Conservation (phyloP, 2,113 vertebrate genomes). For the Excalfactoria chinensis region DNA sequence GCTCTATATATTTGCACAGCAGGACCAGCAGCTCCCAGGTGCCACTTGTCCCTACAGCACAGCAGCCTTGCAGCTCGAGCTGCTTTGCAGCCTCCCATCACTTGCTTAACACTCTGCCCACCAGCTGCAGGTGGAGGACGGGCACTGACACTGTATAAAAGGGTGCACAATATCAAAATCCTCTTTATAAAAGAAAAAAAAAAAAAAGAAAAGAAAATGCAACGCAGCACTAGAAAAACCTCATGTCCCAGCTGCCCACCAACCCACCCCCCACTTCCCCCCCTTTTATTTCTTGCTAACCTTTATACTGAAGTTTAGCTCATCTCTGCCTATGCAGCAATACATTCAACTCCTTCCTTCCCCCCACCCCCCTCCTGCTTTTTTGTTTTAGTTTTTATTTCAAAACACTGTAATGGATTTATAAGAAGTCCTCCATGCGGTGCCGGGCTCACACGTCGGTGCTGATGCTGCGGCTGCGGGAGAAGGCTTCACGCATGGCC, state of each 20-base stretch:
- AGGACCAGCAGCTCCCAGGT: background rate
- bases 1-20: accelerated
- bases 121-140: accelerated
- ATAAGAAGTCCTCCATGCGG: background rate
- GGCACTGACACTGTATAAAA: background rate
- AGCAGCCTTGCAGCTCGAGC: background rate
- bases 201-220: background rate
- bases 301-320: background rate
- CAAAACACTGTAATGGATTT: background rate
- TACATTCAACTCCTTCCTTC: background rate
- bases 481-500: constrained; percentile 95
- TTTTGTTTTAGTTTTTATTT: background rate
- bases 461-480: constrained; percentile 95
- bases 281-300: background rate
- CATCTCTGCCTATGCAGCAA: background rate
- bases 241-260: accelerated
- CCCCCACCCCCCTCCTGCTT: no score
- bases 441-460: constrained; percentile 86
- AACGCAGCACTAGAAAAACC: background rate
- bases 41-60: accelerated
- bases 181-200: constrained; percentile 33
- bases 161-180: constrained; percentile 51
- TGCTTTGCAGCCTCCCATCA: accelerated
- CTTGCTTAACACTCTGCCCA: background rate
- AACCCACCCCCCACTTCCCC: accelerated